A percentile compares a stretch with the other conserved stretches of the same genome.
Conservation (phyloP, 35 echinoderm and acorn worm species). For the Apostichopus japonicus region DNA sequence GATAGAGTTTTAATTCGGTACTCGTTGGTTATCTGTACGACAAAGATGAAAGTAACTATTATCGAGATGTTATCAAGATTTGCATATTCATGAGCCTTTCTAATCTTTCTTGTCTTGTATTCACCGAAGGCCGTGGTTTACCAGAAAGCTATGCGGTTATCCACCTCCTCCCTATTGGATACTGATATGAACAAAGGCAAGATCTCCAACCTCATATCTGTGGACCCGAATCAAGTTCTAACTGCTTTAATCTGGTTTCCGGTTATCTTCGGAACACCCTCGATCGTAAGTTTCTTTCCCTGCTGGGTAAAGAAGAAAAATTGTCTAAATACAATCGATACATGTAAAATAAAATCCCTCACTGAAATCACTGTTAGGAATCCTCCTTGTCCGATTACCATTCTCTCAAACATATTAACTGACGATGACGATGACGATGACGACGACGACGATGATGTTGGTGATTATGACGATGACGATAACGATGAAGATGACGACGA, state of each 20-base stretch:
- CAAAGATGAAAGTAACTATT: not conserved
- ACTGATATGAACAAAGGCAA: constrained; percentile 43
- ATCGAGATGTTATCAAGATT: not conserved
- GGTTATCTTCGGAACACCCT: not conserved
- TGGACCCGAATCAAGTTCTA: constrained; percentile 38
- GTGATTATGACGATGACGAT: too few relatives aligned
- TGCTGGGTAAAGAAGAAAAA: too few relatives aligned
- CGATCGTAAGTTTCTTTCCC: constrained; percentile 14
- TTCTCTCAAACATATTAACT: too few relatives aligned
- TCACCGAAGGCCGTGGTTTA: constrained; percentile 26
- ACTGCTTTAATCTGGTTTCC: constrained; percentile 45
- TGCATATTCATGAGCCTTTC: not conserved
- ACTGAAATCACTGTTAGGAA: too few relatives aligned
- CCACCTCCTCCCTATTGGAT: not conserved
- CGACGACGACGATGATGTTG: too few relatives aligned
- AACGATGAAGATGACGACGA: too few relatives aligned
- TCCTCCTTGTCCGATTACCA: too few relatives aligned
- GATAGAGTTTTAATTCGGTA: not conserved
- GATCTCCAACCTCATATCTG: constrained; percentile 55
- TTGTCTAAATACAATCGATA: too few relatives aligned
- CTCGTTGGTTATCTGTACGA: not conserved
- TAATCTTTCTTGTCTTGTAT: not conserved
- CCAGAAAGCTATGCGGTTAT: constrained; percentile 37
- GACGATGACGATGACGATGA: too few relatives aligned
- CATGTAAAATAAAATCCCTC: too few relatives aligned